Evolutionary conservation across 2,113 vertebrate species (phyloP), one percentile per base, ranked within the genome.

Genomic region (Lamprologus sp.): DNA sequence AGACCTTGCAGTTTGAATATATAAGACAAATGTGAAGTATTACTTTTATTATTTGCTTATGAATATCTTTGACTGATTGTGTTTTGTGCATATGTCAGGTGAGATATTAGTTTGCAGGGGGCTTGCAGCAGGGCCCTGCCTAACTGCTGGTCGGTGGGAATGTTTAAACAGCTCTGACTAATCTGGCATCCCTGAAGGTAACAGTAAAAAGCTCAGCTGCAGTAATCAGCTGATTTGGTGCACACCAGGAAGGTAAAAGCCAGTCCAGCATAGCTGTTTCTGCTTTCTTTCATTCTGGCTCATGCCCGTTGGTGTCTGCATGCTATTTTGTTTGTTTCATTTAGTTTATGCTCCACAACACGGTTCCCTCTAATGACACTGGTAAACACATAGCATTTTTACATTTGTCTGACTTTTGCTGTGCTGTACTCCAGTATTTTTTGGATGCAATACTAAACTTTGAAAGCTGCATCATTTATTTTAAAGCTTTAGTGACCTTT

Each of bases 281-380:
- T 31, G 6, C 45, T 9, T 31, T 13, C 17, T 77, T 19, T 77
- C 15, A 51, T 49, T 77, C 45, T 77, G 73, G 73, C 73, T 77
- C 45, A 77, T 77, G 21, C 45, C 23, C 7, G 2, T 19, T 17
- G 42, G 45, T 51, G 26, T 31, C 42, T 77, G 4, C 26, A 19
- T 31, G 6, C 11, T 75, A 26, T 28, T 75, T 47, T 75, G 23
- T 47, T 47, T 3, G 40, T 75, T 28, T 31, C 10, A 6, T 49
- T 47, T 28, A 28, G 14, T 31, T 77, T 77, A 77, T 77, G 45
- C 73, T 33, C 70, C 70, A 31, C 23, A 49, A 8, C 40, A 26
- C 0, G 6, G 13, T 0, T 45, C 8, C 21, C 5, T 7, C 37
- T 17, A 26, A 26, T 45, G 9, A 10, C 21, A 45, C 68, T 17